Conservation (phyloP, 2,888 invertebrate species). For the Drosophila atripex region DNA sequence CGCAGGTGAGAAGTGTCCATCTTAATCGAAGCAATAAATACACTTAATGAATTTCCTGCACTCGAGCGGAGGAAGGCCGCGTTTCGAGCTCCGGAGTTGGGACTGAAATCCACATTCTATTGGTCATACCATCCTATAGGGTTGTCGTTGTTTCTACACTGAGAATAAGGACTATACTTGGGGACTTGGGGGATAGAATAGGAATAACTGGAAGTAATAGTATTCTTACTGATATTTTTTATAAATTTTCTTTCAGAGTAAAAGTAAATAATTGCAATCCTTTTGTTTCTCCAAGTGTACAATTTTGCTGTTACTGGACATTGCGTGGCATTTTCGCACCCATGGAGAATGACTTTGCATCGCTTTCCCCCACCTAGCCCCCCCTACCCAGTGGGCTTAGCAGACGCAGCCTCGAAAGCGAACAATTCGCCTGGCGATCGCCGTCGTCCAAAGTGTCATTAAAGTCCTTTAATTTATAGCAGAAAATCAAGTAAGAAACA, state of each 20-base stretch:
- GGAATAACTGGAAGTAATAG: too few species aligned
- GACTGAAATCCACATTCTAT: slow-evolving; percentile 63
- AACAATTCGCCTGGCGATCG: slow-evolving; percentile 62
- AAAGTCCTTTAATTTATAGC: slow-evolving; percentile 79
- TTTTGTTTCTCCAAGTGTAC: slow-evolving; percentile 1
- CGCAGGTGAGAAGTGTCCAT: slow-evolving; percentile 80
- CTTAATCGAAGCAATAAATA: slow-evolving; percentile 81
- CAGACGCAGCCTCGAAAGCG: slow-evolving; percentile 21
- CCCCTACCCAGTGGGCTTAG: background rate
- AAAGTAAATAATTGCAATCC: background rate
- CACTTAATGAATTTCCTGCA: slow-evolving; percentile 80
- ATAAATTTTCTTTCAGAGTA: background rate
- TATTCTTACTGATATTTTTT: too few species aligned
- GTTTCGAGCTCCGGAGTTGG: slow-evolving; percentile 30
- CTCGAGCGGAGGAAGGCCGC: slow-evolving; percentile 55
- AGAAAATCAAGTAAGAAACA: slow-evolving; percentile 79
- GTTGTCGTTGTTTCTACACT: slow-evolving; percentile 27
- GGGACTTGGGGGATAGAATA: too few species aligned
- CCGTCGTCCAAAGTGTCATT: slow-evolving; percentile 78
- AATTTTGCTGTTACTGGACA: slow-evolving; percentile 52
- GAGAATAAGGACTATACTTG: background rate
- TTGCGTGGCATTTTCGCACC: slow-evolving; percentile 78
- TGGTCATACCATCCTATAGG: slow-evolving; percentile 69
- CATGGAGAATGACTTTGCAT: slow-evolving; percentile 59
- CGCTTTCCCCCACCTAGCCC: slow-evolving; percentile 20